Conservation (phyloP, 2,888 invertebrate species). For the Athalia cordata region DNA sequence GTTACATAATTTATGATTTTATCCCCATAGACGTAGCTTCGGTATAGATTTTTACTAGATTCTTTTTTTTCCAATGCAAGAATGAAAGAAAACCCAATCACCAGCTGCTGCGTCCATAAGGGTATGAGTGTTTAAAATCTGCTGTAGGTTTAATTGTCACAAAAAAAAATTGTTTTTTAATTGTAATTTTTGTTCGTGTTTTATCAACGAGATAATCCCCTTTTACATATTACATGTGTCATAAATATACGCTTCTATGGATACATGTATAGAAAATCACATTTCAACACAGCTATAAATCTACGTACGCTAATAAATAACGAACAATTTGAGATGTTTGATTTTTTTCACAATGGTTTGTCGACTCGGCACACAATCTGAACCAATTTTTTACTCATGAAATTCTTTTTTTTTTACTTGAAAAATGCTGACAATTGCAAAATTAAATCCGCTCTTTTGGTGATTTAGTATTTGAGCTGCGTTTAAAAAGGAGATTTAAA, state of each 20-base stretch:
- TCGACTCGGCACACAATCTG: conserved; percentile 25
- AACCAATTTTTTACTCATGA: background rate
- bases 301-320: conserved; percentile 12
- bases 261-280: conserved; percentile 33
- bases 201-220: conserved; percentile 33
- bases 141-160: background rate
- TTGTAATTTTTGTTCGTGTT: conserved; percentile 34
- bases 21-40: too few relatives aligned
- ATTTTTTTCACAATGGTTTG: background rate
- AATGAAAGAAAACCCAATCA: background rate
- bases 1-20: too few relatives aligned
- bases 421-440: conserved; percentile 11
- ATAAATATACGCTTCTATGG: background rate
- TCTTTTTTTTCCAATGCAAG: background rate
- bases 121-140: background rate
- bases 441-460: conserved; percentile 38
- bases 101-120: background rate
- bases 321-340: conserved; percentile 1
- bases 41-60: background rate
- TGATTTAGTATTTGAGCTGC: conserved; percentile 29
- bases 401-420: background rate
- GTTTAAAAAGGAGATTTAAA: background rate
- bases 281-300: conserved; percentile 37
- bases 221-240: conserved; percentile 19
- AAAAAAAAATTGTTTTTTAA: background rate